A percentile compares a stretch with the other conserved stretches of the same genome.
phyloP scores from a whole-genome alignment of 2,888 invertebrate genomes.

The Cosmia pyralina region DNA sequence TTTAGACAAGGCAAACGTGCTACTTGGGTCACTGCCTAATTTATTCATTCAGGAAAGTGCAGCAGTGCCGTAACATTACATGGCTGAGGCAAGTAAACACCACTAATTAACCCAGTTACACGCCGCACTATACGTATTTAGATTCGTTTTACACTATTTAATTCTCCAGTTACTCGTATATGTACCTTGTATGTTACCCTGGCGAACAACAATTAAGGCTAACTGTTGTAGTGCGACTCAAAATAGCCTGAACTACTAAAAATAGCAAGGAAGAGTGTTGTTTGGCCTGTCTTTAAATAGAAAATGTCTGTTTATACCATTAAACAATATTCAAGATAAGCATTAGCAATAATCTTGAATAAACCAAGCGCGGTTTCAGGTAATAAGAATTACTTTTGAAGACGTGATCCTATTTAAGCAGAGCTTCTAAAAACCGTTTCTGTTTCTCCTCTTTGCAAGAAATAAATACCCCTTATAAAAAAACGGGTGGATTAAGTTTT shows the following conservation, averaged over 20 bases:
- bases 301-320: background rate
- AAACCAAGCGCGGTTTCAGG: background rate
- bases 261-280: background rate
- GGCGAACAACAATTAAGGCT: constrained; percentile 33
- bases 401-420: background rate
- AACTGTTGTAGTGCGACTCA: constrained; percentile 36
- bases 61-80: constrained; percentile 62
- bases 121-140: constrained; percentile 54
- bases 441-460: background rate
- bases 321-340: background rate
- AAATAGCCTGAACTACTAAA: constrained; percentile 17
- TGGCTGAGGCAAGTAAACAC: constrained; percentile 64
- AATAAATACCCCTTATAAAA: background rate
- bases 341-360: background rate
- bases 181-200: constrained; percentile 40
- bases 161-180: constrained; percentile 44
- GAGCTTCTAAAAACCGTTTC: background rate
- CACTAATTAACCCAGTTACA: constrained; percentile 69
- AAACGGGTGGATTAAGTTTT: background rate
- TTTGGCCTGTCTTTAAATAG: background rate
- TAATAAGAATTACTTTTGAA: background rate
- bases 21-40: constrained; percentile 58
- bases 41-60: constrained; percentile 69
- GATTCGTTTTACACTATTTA: constrained; percentile 57
- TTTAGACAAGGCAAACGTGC: constrained; percentile 36